These are phyloP conservation scores for Berghia stephanieae DNA, from an alignment of 1,140 invertebrate species.

Conservation along the genomic window DNA sequence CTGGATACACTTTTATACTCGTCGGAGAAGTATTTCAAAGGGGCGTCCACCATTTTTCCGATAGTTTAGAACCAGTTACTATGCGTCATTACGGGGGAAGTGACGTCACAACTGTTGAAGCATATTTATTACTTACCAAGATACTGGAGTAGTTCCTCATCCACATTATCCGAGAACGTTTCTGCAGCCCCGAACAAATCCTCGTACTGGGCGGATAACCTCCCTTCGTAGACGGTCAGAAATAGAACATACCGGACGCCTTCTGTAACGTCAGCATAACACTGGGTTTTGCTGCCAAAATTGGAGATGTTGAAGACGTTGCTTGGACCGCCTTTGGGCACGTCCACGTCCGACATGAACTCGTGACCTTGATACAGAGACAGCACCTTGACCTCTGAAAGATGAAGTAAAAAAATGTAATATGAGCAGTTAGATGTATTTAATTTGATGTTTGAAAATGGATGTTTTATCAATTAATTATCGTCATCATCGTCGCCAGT, in stretches of 20 bases:
- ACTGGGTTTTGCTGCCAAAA: constrained; percentile 64
- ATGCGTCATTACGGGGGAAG: too few species aligned
- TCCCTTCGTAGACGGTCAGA: constrained; percentile 56
- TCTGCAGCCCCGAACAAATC: constrained; percentile 63
- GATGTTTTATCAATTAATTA: too few species aligned
- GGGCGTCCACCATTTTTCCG: too few species aligned
- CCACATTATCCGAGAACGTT: constrained; percentile 47
- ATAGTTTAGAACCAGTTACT: too few species aligned
- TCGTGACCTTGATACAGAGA: constrained; percentile 55
- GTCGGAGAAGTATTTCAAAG: too few species aligned
- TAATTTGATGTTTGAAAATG: too few species aligned
- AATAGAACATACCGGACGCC: constrained; percentile 61
- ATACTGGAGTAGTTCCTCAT: constrained; percentile 49
- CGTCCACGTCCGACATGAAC: constrained; percentile 38
- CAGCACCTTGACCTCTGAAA: constrained; percentile 47
- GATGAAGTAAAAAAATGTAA: too few species aligned
- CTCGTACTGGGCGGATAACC: constrained; percentile 64
- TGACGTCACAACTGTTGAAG: too few species aligned
- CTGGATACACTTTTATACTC: too few species aligned
- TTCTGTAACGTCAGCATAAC: constrained; percentile 59
- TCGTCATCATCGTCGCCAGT: too few species aligned
- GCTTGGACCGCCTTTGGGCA: constrained; percentile 22
- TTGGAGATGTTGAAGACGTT: constrained; percentile 59
- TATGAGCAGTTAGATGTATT: too few species aligned
- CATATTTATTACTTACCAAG: constrained; percentile 50